phyloP scores from a whole-genome alignment of 2,113 vertebrate species.

The Cinclus cinclus region DNA sequence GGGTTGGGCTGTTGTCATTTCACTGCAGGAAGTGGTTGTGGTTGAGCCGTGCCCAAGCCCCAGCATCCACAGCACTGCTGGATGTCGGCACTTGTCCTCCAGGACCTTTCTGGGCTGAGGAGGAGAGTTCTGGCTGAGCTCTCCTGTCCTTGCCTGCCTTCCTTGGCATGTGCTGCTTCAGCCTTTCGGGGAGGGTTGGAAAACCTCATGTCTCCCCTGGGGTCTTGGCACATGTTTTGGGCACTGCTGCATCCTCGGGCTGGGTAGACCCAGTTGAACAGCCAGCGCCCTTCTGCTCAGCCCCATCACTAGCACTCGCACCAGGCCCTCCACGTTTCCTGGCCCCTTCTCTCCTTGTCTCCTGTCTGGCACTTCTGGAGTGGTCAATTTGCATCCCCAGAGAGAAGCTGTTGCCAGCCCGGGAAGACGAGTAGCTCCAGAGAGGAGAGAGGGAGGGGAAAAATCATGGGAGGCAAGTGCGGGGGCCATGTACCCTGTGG shows the following conservation, averaged over 20 bases:
- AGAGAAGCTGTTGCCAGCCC: background rate
- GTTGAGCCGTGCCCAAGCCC: background rate
- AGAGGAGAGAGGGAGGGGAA: background rate
- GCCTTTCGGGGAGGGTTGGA: background rate
- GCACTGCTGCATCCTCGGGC: background rate
- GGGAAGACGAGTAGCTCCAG: accelerated
- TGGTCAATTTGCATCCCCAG: background rate
- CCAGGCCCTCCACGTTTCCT: background rate
- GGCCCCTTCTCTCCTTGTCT: background rate
- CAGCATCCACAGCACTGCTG: background rate
- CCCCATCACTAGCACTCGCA: background rate
- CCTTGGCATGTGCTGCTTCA: background rate
- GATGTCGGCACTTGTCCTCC: background rate
- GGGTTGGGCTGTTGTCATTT: background rate
- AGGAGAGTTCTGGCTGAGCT: background rate
- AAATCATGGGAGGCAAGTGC: background rate
- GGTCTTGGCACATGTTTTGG: background rate
- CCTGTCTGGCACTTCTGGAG: background rate
- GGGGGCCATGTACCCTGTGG: background rate
- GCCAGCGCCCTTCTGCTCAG: background rate
- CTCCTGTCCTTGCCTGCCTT: background rate
- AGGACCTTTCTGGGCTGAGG: background rate
- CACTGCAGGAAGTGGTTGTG: background rate
- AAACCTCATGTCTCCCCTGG: background rate
- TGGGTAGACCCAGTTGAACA: background rate